These are phyloP conservation scores for Chrosomus eos DNA, from an alignment of 2,797 vertebrate genomes.

Conservation along the genomic window DNA sequence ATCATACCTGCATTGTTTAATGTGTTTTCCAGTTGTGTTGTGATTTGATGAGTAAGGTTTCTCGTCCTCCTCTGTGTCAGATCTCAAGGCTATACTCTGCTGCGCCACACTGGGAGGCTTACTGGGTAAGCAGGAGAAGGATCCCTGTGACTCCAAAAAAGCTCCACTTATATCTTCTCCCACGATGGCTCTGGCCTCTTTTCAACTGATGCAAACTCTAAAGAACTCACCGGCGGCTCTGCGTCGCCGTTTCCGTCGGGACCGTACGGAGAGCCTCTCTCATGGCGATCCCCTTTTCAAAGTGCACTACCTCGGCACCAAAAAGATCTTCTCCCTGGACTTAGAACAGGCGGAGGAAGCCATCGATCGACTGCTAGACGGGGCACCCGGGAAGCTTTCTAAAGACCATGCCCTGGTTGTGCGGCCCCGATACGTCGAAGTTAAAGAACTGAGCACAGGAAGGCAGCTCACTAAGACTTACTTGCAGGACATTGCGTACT, in stretches of 20 bases:
- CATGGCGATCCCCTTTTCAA: slow-evolving; percentile 85
- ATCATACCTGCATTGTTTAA: background rate
- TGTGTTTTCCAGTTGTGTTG: background rate
- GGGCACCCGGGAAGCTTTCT: slow-evolving; percentile 66
- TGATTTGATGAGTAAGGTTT: background rate
- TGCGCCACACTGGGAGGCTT: slow-evolving; percentile 53
- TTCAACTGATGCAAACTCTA: slow-evolving; percentile 82
- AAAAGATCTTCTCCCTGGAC: slow-evolving; percentile 83
- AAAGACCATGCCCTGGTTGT: slow-evolving; percentile 85
- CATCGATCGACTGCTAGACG: slow-evolving; percentile 74
- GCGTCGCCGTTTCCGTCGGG: slow-evolving; percentile 77
- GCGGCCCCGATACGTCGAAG: slow-evolving; percentile 81
- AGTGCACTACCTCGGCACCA: slow-evolving; percentile 83
- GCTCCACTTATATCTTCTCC: background rate
- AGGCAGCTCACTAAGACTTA: slow-evolving; percentile 85
- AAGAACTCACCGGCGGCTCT: slow-evolving; percentile 82
- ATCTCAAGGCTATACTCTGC: slow-evolving; percentile 66
- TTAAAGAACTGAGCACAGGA: slow-evolving; percentile 83
- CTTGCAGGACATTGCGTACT: slow-evolving; percentile 85
- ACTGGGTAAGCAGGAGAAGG: slow-evolving; percentile 61
- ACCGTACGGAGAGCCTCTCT: slow-evolving; percentile 80
- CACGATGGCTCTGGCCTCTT: slow-evolving; percentile 75
- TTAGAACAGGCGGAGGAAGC: slow-evolving; percentile 81
- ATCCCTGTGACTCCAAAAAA: slow-evolving; percentile 45
- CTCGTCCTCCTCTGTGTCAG: slow-evolving; percentile 60